Evolutionary conservation across 2,888 invertebrate species (phyloP), one percentile per base, ranked within the genome.

Genomic region (Ichneumoninae sp.): DNA sequence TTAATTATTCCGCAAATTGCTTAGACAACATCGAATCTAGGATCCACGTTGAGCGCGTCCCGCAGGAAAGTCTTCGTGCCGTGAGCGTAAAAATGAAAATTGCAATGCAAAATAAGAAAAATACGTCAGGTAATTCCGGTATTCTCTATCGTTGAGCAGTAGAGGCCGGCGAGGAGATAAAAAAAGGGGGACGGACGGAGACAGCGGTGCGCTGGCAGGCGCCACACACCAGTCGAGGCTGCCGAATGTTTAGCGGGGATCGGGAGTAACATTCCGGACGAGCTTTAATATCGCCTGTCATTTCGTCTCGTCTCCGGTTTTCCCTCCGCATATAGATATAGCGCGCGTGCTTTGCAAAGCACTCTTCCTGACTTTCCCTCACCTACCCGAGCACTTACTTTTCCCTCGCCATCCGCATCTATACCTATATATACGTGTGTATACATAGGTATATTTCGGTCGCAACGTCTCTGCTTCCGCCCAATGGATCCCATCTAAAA

Each of bases 221-320:
- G 40, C 26, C 73, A 44, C 73, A 44, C 44, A 47, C n/a, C 40
- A 52, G 70, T 44, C 54, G 54, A 57, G 63, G 44, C 81, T 78
- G 65, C 70, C 73, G 70, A 84, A 78, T 71, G 68, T 87, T 89
- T 88, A 86, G 89, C 86, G 87, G 86, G 85, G 84, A 85, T 69
- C 77, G 85, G 80, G 86, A 89, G 89, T 87, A 90, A 85, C 88
- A 90, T 90, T 90, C 89, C 89, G 87, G 86, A 83, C 88, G 85
- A 83, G 89, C 87, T 90, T 90, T 91, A 90, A 90, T 90, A 90
- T 90, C 90, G 89, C 88, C 88, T 88, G 87, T 88, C 88, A 88
- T 89, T 90, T 89, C 89, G 74, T 87, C 87, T 86, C 54, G 79
- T 75, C 79, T 78, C 44, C 69, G 60, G 40, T 60, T 69, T 68